These are phyloP conservation scores for Neosilurus hyrtlii DNA, from an alignment of 2,797 vertebrate species.

Conservation along the genomic window DNA sequence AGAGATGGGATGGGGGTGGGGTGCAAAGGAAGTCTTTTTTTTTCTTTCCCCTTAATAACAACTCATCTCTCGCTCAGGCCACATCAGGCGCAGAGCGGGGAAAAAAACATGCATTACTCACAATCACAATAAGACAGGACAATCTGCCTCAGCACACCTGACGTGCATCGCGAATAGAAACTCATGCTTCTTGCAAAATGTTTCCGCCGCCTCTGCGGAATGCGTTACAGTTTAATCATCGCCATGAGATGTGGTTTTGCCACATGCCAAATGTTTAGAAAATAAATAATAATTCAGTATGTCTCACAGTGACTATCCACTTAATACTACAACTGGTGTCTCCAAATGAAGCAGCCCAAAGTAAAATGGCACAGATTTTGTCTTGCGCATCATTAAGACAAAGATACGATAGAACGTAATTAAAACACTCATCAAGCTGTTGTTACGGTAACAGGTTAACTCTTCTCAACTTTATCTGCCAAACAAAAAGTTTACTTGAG, in stretches of 20 bases:
- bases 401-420: neutral
- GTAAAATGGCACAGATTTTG: neutral
- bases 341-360: neutral
- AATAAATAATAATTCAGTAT: neutral
- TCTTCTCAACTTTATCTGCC: neutral
- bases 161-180: neutral
- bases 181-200: slow-evolving; percentile 6
- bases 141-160: slow-evolving; percentile 23
- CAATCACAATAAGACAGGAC: slow-evolving; percentile 15
- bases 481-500: neutral
- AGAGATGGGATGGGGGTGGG: neutral
- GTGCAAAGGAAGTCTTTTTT: slow-evolving; percentile 1
- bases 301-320: neutral
- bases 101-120: slow-evolving; percentile 26
- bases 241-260: neutral
- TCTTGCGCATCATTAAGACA: no score
- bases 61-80: neutral
- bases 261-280: neutral
- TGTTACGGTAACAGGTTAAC: neutral
- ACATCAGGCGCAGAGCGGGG: neutral
- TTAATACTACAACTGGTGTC: neutral
- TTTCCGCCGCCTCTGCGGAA: neutral
- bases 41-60: neutral
- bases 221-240: slow-evolving; percentile 4
- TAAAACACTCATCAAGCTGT: neutral